These are phyloP conservation scores for Chironomus tentans DNA, from an alignment of 2,888 invertebrate genomes.

Conservation along the genomic window DNA sequence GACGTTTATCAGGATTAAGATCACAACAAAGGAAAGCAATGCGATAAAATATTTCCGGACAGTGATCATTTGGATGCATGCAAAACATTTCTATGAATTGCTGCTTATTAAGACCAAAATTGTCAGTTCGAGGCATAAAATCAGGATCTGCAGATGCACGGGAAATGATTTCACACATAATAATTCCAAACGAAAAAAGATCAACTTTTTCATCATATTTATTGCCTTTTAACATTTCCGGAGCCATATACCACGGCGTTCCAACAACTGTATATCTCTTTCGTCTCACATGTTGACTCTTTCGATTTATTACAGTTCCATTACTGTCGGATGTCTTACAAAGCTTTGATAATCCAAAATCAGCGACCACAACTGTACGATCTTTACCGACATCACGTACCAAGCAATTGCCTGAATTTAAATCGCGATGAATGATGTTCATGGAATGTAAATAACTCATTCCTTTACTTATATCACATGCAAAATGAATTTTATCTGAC, in stretches of 20 bases:
- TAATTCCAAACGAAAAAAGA: constrained; percentile 91
- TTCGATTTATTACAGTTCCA: constrained; percentile 37
- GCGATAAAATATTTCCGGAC: constrained; percentile 80
- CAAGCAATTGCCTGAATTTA: constrained; percentile 92
- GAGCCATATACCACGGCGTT: constrained; percentile 98
- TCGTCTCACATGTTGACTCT: constrained; percentile 58
- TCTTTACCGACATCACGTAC: constrained; percentile 84
- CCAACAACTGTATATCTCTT: constrained; percentile 94
- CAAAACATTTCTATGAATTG: constrained; percentile 83
- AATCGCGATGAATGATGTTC: constrained; percentile 90
- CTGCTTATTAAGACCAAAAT: constrained; percentile 84
- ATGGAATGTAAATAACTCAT: constrained; percentile 90
- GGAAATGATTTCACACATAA: constrained; percentile 93
- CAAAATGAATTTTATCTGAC: constrained; percentile 72
- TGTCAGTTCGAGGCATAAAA: constrained; percentile 78
- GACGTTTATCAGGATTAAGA: constrained; percentile 80
- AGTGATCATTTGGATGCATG: constrained; percentile 43
- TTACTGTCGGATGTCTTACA: constrained; percentile 44
- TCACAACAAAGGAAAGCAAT: constrained; percentile 86
- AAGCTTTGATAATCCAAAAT: constrained; percentile 85
- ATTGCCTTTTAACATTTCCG: constrained; percentile 96
- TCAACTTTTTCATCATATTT: constrained; percentile 95
- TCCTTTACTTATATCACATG: constrained; percentile 85
- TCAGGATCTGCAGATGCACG: constrained; percentile 93
- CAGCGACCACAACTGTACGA: constrained; percentile 87